Evolutionary conservation across 2,888 invertebrate genomes (phyloP).

Genomic region (Watsonalla binaria): DNA sequence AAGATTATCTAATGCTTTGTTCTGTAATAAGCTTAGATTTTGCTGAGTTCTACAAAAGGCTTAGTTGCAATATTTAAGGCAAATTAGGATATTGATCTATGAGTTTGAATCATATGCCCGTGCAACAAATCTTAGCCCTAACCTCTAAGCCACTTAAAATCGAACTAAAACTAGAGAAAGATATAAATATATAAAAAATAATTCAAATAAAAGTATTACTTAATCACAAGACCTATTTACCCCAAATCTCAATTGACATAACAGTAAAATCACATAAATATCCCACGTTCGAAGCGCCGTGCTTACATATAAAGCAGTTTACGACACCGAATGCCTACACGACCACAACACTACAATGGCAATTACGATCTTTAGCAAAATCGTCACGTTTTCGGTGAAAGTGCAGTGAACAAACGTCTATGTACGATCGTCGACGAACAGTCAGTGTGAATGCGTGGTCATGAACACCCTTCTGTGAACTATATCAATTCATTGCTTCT

Average conservation of each 20-base stretch:
- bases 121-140: too few species aligned
- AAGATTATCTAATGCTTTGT: too few species aligned
- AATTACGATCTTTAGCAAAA: constrained; percentile 32
- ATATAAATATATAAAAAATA: too few species aligned
- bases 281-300: constrained; percentile 8
- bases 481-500: not conserved
- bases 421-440: constrained; percentile 5
- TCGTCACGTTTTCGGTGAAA: constrained; percentile 37
- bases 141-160: too few species aligned
- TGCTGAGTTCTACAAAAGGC: too few species aligned
- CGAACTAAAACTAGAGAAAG: too few species aligned
- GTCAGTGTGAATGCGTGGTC: constrained; percentile 11
- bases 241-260: not conserved
- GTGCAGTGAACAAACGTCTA: constrained; percentile 8
- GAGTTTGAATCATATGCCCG: too few species aligned
- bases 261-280: constrained; percentile 3
- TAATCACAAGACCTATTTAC: not conserved
- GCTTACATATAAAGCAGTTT: not conserved
- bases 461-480: not conserved
- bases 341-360: constrained; percentile 18
- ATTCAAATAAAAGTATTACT: too few species aligned
- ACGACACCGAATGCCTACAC: constrained; percentile 11
- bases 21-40: too few species aligned
- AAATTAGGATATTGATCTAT: too few species aligned
- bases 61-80: too few species aligned